A percentile compares a stretch with the other conserved stretches of the same genome.
phyloP scores from a whole-genome alignment of 2,888 invertebrate genomes.

The Lasioglossum malachurum region DNA sequence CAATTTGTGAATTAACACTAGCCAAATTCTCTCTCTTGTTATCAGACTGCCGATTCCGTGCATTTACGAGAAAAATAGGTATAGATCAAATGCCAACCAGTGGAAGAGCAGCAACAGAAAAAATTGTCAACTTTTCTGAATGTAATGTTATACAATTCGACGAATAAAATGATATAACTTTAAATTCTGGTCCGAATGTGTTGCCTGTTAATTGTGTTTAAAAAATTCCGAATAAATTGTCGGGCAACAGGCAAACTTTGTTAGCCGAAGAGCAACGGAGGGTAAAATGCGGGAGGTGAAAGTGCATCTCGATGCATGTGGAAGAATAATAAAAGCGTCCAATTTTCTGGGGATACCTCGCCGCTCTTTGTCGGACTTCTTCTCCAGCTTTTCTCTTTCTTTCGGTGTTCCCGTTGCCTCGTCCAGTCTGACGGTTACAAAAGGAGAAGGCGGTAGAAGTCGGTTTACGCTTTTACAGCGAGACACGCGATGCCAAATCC shows the following conservation, averaged over 20 bases:
- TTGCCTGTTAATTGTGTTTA: neutral
- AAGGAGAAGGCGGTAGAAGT: slow-evolving; percentile 35
- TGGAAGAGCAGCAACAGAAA: no score
- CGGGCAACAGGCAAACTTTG: slow-evolving; percentile 45
- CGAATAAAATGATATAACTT: no score
- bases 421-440: slow-evolving; percentile 16
- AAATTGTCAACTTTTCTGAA: no score
- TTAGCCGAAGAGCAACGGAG: slow-evolving; percentile 28
- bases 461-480: slow-evolving; percentile 59
- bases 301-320: slow-evolving; percentile 47
- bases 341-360: slow-evolving; percentile 68
- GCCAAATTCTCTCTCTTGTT: neutral
- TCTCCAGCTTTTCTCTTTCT: neutral
- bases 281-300: neutral
- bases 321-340: slow-evolving; percentile 71
- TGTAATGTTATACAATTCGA: no score
- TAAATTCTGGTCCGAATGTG: no score
- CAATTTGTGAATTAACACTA: neutral
- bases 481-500: slow-evolving; percentile 61
- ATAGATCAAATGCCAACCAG: neutral
- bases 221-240: slow-evolving; percentile 51
- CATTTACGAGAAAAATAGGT: neutral
- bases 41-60: neutral
- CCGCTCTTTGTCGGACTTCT: slow-evolving; percentile 52
- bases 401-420: neutral